These are phyloP conservation scores for Cervus canadensis DNA, from an alignment of 2,113 vertebrate species.

Conservation along the genomic window DNA sequence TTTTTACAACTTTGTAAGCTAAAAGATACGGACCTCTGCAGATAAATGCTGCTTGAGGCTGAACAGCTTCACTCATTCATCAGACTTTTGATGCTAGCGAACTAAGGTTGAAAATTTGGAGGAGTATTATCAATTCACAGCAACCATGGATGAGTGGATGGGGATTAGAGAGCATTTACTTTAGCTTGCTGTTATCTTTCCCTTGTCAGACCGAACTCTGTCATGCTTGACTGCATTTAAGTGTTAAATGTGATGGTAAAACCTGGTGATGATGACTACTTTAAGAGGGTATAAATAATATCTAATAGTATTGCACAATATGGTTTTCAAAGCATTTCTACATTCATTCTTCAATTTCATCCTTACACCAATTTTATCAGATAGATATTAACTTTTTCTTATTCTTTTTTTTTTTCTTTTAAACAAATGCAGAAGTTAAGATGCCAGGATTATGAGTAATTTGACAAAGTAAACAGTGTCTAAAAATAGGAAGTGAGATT, in stretches of 20 bases:
- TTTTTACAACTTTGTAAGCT: constrained; percentile 68
- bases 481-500: not conserved
- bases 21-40: constrained; percentile 45
- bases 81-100: constrained; percentile 48
- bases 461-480: not conserved
- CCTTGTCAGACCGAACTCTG: constrained; percentile 53
- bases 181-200: constrained; percentile 61
- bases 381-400: not conserved
- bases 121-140: constrained; percentile 56
- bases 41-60: constrained; percentile 55
- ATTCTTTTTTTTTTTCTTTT: not conserved
- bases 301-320: not conserved
- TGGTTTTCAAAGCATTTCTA: constrained; percentile 50
- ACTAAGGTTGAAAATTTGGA: not conserved
- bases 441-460: not conserved
- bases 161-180: constrained; percentile 60
- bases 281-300: constrained; percentile 66
- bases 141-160: constrained; percentile 13
- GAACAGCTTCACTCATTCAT: constrained; percentile 6
- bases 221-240: constrained; percentile 58
- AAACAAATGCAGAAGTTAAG: not conserved
- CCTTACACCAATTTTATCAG: constrained; percentile 4
- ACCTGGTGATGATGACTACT: constrained; percentile 45
- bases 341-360: constrained; percentile 37
- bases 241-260: constrained; percentile 48